Evolutionary conservation across 2,797 vertebrate genomes (phyloP).

Genomic region (Micromesistius poutassou): DNA sequence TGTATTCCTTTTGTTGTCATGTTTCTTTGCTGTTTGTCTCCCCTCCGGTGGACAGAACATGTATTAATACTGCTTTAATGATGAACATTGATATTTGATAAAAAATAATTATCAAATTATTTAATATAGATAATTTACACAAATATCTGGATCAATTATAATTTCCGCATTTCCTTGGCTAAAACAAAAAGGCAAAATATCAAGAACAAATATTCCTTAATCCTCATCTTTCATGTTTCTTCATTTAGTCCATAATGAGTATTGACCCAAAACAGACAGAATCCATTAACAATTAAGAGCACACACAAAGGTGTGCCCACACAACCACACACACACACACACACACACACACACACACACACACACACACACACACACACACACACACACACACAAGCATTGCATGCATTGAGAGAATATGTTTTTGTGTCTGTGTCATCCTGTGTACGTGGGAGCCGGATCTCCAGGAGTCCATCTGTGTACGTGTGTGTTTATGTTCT

Average conservation of each 20-base stretch:
- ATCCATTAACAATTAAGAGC: neutral
- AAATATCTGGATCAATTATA: neutral
- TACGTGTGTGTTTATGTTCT: neutral
- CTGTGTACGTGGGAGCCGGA: neutral
- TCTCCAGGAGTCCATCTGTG: neutral
- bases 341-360: slow-evolving; percentile 9
- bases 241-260: neutral
- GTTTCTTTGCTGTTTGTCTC: neutral
- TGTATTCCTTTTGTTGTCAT: neutral
- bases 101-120: neutral
- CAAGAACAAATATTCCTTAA: neutral
- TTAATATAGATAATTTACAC: neutral
- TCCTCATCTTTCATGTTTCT: neutral
- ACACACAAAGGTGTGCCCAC: neutral
- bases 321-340: slow-evolving; percentile 14
- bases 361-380: slow-evolving; percentile 9
- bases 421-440: neutral
- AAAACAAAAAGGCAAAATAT: no score
- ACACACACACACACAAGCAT: neutral
- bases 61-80: neutral
- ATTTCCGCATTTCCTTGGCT: no score
- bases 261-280: neutral
- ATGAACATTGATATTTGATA: neutral
- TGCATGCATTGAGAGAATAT: no score
- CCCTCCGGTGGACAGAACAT: neutral